A percentile compares a stretch with the other conserved stretches of the same genome.
Conservation (phyloP, 2,888 invertebrate species). For the Ichneumoninae sp. region DNA sequence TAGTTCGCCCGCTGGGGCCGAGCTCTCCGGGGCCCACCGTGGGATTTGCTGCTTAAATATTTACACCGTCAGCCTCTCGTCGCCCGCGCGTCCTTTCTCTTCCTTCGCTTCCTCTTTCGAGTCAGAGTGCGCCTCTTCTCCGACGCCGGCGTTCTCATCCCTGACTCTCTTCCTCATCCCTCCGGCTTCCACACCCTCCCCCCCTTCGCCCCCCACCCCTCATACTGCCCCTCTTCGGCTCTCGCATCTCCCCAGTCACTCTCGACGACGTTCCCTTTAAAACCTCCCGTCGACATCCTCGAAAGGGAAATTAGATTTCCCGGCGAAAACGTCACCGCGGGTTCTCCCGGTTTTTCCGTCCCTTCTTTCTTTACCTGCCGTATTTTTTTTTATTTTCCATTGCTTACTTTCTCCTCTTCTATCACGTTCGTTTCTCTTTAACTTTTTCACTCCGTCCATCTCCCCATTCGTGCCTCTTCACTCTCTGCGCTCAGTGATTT, state of each 20-base stretch:
- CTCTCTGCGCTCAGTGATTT: conserved; percentile 35
- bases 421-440: conserved; percentile 52
- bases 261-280: conserved; percentile 64
- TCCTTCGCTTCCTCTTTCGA: conserved; percentile 45
- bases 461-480: conserved; percentile 23
- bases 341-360: conserved; percentile 20
- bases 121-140: conserved; percentile 35
- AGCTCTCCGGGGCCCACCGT: conserved; percentile 53
- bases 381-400: conserved; percentile 11
- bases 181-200: conserved; percentile 11
- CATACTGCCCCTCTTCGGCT: neutral
- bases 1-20: conserved; percentile 54
- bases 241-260: conserved; percentile 34
- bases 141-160: conserved; percentile 48
- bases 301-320: conserved; percentile 80
- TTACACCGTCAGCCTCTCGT: conserved; percentile 71
- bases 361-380: conserved; percentile 22
- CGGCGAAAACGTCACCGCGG: conserved; percentile 72
- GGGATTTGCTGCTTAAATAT: conserved; percentile 79
- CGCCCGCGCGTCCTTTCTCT: conserved; percentile 49
- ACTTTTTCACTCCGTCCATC: conserved; percentile 35
- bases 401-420: conserved; percentile 30
- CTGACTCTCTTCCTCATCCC: conserved; percentile 43
- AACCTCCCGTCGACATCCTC: conserved; percentile 67
- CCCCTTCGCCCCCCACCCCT: no score